Evolutionary conservation across 2,113 vertebrate species (phyloP).

Genomic region (Platysternon megacephalum): DNA sequence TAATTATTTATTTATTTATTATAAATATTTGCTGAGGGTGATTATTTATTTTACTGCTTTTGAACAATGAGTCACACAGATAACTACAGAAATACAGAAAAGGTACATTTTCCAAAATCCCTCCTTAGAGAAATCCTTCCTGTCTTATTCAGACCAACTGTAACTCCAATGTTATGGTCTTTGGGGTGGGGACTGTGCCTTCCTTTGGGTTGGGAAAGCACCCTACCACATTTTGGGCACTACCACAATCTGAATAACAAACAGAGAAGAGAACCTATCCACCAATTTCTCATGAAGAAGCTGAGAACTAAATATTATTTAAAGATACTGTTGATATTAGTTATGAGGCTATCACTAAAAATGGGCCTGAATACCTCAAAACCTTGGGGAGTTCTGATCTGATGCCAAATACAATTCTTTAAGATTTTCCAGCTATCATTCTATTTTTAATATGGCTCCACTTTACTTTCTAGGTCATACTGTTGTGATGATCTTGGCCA

Average conservation of each 20-base stretch:
- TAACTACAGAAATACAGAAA: not conserved
- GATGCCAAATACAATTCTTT: not conserved
- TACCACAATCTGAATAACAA: not conserved
- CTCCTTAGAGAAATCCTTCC: not conserved
- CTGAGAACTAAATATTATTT: not conserved
- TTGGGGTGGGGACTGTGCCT: not conserved
- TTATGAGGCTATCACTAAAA: not conserved
- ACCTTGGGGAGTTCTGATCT: not conserved
- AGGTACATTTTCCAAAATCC: not conserved
- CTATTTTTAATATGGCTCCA: not conserved
- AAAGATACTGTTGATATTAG: not conserved
- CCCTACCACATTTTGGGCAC: not conserved
- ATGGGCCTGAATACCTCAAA: not conserved
- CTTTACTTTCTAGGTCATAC: accelerated
- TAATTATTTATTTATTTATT: not conserved
- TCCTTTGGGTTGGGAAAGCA: not conserved
- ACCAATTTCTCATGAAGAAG: not conserved
- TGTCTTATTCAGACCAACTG: not conserved
- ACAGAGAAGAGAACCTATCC: not conserved
- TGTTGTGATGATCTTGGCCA: not conserved
- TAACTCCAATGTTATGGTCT: not conserved
- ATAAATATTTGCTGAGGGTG: not conserved
- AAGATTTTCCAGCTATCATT: not conserved
- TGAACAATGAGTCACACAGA: not conserved
- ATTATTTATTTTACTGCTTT: not conserved